Evolutionary conservation across 2,797 vertebrate species (phyloP).

Genomic region (Miichthys miiuy): DNA sequence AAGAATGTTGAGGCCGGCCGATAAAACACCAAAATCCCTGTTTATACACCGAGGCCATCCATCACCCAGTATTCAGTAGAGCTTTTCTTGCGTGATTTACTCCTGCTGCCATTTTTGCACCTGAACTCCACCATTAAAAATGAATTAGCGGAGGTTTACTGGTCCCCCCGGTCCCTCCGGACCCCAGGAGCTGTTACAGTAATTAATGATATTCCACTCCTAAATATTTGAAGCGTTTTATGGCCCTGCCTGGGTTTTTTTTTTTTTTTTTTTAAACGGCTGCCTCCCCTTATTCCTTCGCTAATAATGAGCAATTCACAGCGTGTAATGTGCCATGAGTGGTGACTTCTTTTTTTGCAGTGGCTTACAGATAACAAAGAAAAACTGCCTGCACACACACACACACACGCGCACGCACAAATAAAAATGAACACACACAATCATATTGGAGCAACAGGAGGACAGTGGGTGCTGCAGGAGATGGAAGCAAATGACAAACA

Average conservation of each 20-base stretch:
- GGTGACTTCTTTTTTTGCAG: conserved; percentile 29
- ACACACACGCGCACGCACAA: not conserved
- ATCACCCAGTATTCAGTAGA: conserved; percentile 36
- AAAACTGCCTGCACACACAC: not conserved
- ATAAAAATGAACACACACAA: not conserved
- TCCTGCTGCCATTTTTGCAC: conserved; percentile 65
- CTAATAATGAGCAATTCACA: conserved; percentile 48
- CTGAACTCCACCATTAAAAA: conserved; percentile 68
- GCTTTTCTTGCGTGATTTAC: conserved; percentile 61
- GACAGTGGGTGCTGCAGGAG: not conserved
- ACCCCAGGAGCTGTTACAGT: conserved; percentile 45
- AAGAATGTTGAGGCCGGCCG: conserved; percentile 15
- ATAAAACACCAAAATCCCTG: conserved; percentile 33
- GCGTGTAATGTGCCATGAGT: conserved; percentile 28
- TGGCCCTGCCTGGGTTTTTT: conserved; percentile 42
- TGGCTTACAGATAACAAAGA: not conserved
- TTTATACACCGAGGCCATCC: conserved; percentile 23
- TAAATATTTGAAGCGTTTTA: conserved; percentile 68
- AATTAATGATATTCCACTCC: conserved; percentile 68
- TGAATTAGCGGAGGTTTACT: conserved; percentile 60
- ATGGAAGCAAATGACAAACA: conserved; percentile 29
- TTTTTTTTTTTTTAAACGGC: conserved; percentile 9
- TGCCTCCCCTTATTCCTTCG: conserved; percentile 21
- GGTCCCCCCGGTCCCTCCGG: conserved; percentile 27
- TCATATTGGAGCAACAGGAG: not conserved